Conservation (phyloP, 2,113 vertebrate genomes). For the Nerophis ophidion region DNA sequence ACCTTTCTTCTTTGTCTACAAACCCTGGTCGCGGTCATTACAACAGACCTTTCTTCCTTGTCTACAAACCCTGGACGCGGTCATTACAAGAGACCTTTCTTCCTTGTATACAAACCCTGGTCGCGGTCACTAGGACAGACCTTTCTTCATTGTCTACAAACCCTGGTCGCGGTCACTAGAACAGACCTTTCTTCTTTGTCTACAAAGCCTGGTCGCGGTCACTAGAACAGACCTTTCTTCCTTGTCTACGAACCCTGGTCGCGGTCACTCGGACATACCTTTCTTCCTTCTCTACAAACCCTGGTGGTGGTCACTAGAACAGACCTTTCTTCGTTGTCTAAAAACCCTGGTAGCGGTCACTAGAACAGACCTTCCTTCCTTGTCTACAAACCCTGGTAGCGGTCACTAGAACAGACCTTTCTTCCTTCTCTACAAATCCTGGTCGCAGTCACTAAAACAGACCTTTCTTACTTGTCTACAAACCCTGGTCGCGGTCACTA, state of each 20-base stretch:
- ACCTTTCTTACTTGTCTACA: background rate
- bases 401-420: background rate
- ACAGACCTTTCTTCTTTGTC: background rate
- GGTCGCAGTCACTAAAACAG: background rate
- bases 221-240: background rate
- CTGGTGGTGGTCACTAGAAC: background rate
- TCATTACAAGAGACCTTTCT: background rate
- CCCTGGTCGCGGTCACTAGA: background rate
- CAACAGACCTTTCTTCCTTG: background rate
- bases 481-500: background rate
- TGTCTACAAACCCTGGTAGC: background rate
- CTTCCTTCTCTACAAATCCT: background rate
- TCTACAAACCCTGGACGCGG: background rate
- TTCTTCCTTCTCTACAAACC: background rate
- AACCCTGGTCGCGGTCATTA: background rate
- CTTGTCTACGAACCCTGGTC: background rate
- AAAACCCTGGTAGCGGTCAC: background rate
- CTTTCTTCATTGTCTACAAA: background rate
- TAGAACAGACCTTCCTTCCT: background rate
- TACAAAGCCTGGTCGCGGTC: background rate
- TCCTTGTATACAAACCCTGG: background rate
- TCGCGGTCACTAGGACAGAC: background rate
- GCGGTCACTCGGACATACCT: background rate
- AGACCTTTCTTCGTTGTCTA: background rate
- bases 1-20: background rate